Percentiles rank a stretch among this genome's conserved stretches.
Conservation (phyloP, 2,888 invertebrate species). For the Tuberolachnus salignus region DNA sequence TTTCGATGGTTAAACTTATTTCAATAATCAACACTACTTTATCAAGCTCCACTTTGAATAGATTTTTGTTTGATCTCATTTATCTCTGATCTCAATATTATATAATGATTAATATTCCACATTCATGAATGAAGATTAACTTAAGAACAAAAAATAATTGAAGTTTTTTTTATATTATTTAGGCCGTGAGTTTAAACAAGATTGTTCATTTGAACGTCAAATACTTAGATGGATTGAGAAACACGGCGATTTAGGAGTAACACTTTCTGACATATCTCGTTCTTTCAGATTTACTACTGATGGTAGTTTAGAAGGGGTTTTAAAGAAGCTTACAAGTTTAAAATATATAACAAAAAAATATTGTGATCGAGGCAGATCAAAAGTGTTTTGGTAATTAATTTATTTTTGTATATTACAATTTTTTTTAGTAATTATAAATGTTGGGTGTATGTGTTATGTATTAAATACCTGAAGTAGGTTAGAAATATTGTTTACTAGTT, state of each 20-base stretch:
- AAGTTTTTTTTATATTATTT: background rate
- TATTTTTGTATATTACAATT: background rate
- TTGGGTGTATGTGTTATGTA: too few relatives aligned
- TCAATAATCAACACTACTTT: too few relatives aligned
- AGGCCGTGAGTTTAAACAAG: slow-evolving; percentile 47
- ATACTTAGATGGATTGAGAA: slow-evolving; percentile 55
- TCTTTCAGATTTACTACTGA: slow-evolving; percentile 48
- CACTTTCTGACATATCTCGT: slow-evolving; percentile 45
- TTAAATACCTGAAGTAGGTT: too few relatives aligned
- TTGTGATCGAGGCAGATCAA: slow-evolving; percentile 49
- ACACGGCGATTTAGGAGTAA: slow-evolving; percentile 34
- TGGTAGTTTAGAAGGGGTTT: slow-evolving; percentile 36
- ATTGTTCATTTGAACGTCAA: slow-evolving; percentile 44
- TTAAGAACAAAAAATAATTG: too few relatives aligned
- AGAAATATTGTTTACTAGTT: too few relatives aligned
- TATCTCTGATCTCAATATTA: too few relatives aligned
- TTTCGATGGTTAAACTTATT: too few relatives aligned
- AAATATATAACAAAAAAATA: slow-evolving; percentile 39
- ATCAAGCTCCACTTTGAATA: too few relatives aligned
- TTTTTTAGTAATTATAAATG: background rate
- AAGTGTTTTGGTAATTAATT: slow-evolving; percentile 40
- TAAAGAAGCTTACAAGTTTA: slow-evolving; percentile 22
- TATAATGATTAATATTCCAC: too few relatives aligned
- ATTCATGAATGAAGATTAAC: too few relatives aligned
- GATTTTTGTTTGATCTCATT: too few relatives aligned